Evolutionary conservation across 2,113 vertebrate species (phyloP).

Genomic region (Lichenostomus cassidix): DNA sequence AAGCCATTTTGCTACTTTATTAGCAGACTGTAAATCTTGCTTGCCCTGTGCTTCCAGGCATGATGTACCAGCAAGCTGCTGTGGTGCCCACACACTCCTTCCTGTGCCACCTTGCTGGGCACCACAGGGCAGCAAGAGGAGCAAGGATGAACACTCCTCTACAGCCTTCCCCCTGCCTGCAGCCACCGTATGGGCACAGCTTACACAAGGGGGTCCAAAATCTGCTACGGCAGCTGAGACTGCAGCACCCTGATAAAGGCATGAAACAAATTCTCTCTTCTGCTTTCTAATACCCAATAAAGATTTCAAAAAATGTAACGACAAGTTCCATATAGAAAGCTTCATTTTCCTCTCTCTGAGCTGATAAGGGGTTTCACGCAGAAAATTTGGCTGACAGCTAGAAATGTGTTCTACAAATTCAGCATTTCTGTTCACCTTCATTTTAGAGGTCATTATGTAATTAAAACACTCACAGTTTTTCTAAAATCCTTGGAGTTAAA

Average conservation of each 20-base stretch:
- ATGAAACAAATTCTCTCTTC: not conserved
- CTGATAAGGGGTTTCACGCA: not conserved
- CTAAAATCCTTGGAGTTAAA: not conserved
- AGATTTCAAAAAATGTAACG: not conserved
- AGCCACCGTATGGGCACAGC: rapidly evolving
- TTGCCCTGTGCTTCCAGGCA: not conserved
- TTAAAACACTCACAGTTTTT: not conserved
- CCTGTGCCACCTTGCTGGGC: not conserved
- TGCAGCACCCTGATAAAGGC: not conserved
- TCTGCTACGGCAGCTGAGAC: not conserved
- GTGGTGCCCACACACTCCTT: not conserved
- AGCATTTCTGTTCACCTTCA: not conserved
- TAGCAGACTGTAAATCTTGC: not conserved
- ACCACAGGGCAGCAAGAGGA: not conserved
- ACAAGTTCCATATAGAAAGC: not conserved
- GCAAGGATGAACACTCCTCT: rapidly evolving
- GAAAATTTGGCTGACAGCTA: not conserved
- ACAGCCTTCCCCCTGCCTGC: not conserved
- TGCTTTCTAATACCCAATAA: not conserved
- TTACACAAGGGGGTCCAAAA: rapidly evolving
- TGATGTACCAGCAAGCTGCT: not conserved
- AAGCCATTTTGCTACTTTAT: not conserved
- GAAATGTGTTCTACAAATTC: not conserved
- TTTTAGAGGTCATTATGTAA: conserved; percentile 1
- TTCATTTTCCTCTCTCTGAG: not conserved